A percentile compares a stretch with the other conserved stretches of the same genome.
Evolutionary conservation across 2,888 invertebrate species (phyloP).

Genomic region (Gandaritis pyraliata): DNA sequence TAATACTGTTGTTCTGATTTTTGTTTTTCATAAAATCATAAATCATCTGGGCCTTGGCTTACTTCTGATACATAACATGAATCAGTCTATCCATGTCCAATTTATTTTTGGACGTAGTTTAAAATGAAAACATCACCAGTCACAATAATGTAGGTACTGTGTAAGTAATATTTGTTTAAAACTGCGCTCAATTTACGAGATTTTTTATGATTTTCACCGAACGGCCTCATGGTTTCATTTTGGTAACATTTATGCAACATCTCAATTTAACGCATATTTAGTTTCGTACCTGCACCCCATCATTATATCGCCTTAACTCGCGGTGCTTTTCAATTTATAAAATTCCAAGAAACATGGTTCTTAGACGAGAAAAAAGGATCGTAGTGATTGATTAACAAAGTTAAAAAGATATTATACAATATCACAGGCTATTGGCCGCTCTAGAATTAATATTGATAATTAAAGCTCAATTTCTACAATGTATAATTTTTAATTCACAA

Average conservation of each 20-base stretch:
- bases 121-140: neutral
- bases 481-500: too few relatives aligned
- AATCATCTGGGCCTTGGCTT: conserved; percentile 46
- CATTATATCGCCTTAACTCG: conserved; percentile 56
- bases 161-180: neutral
- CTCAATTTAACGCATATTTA: conserved; percentile 63
- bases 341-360: conserved; percentile 57
- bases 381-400: conserved; percentile 52
- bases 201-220: neutral
- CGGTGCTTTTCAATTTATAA: conserved; percentile 62
- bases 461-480: neutral
- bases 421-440: conserved; percentile 32
- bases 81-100: neutral
- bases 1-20: conserved; percentile 39
- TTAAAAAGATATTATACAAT: conserved; percentile 39
- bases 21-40: conserved; percentile 42
- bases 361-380: conserved; percentile 51
- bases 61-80: neutral
- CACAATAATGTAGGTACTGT: neutral
- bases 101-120: too few relatives aligned
- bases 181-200: neutral
- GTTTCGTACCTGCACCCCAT: conserved; percentile 54
- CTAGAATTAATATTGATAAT: conserved; percentile 25
- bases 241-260: conserved; percentile 44
- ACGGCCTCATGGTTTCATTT: conserved; percentile 17